These are phyloP conservation scores for Eupleurogrammus muticus DNA, from an alignment of 2,797 vertebrate genomes.

Conservation along the genomic window DNA sequence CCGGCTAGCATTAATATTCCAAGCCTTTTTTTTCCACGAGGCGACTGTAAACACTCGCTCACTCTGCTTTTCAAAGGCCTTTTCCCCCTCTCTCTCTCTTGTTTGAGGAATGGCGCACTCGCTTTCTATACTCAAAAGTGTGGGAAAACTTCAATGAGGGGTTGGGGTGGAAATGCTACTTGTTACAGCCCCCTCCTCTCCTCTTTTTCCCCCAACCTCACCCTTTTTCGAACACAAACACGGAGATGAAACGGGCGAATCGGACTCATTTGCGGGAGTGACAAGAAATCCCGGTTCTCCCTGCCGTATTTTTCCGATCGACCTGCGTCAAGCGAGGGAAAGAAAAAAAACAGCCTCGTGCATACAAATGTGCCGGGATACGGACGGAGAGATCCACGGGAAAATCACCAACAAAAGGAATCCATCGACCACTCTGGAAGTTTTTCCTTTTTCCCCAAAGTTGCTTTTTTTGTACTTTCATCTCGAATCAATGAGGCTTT, in stretches of 20 bases:
- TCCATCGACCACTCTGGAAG: slow-evolving; percentile 44
- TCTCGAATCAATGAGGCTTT: slow-evolving; percentile 62
- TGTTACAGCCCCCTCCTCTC: slow-evolving; percentile 13
- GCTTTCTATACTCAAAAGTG: slow-evolving; percentile 33
- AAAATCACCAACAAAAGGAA: slow-evolving; percentile 67
- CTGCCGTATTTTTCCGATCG: slow-evolving; percentile 64
- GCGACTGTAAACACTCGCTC: slow-evolving; percentile 57
- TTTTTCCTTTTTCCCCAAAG: slow-evolving; percentile 39
- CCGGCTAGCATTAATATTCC: slow-evolving; percentile 64
- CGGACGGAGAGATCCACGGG: slow-evolving; percentile 45
- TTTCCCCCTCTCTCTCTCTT: slow-evolving; percentile 8
- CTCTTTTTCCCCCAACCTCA: too few relatives aligned
- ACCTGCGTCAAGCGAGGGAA: slow-evolving; percentile 63
- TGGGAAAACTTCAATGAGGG: slow-evolving; percentile 71
- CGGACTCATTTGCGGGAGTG: slow-evolving; percentile 74
- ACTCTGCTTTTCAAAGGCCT: slow-evolving; percentile 62
- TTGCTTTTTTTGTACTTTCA: slow-evolving; percentile 47
- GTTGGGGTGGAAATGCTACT: slow-evolving; percentile 46
- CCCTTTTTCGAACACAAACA: slow-evolving; percentile 59
- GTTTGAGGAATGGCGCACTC: slow-evolving; percentile 29
- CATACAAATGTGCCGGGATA: slow-evolving; percentile 64
- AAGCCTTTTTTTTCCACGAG: slow-evolving; percentile 38
- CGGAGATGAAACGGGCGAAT: slow-evolving; percentile 68
- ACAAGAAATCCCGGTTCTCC: slow-evolving; percentile 60
- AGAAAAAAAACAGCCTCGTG: slow-evolving; percentile 23